Percentiles rank a stretch among this genome's conserved stretches.
Evolutionary conservation across 2,888 invertebrate genomes (phyloP).

Genomic region (Lysandra coridon): DNA sequence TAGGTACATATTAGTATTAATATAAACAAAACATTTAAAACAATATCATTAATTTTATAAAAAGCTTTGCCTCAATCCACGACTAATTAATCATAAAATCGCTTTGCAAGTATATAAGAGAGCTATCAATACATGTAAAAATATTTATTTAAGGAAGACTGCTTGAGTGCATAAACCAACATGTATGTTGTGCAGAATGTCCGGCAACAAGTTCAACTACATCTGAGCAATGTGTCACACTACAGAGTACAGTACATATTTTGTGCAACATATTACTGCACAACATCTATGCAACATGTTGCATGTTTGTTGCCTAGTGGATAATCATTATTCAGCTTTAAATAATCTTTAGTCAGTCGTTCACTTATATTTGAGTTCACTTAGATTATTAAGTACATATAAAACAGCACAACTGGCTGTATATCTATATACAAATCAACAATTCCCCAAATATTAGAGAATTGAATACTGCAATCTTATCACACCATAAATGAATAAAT

Average conservation of each 20-base stretch:
- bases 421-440: constrained; percentile 25
- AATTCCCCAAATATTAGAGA: constrained; percentile 27
- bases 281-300: background rate
- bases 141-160: background rate
- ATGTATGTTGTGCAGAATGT: background rate
- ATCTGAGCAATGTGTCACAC: background rate
- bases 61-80: background rate
- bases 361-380: constrained; percentile 14
- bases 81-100: background rate
- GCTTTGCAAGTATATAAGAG: constrained; percentile 3
- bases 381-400: constrained; percentile 29
- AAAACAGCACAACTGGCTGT: constrained; percentile 18
- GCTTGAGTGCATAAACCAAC: background rate
- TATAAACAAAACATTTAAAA: background rate
- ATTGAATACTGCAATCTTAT: constrained; percentile 26
- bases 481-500: constrained; percentile 58
- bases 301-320: background rate
- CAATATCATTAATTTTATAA: background rate
- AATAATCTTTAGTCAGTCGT: constrained; percentile 24
- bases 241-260: too few relatives aligned
- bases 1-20: background rate
- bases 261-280: too few relatives aligned
- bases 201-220: background rate
- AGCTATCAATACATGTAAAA: background rate
- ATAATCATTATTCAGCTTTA: background rate